Percentiles rank a stretch among this genome's conserved stretches.
These are phyloP conservation scores for Callithrix jacchus DNA, from an alignment of 2,113 vertebrate species.

Conservation along the genomic window DNA sequence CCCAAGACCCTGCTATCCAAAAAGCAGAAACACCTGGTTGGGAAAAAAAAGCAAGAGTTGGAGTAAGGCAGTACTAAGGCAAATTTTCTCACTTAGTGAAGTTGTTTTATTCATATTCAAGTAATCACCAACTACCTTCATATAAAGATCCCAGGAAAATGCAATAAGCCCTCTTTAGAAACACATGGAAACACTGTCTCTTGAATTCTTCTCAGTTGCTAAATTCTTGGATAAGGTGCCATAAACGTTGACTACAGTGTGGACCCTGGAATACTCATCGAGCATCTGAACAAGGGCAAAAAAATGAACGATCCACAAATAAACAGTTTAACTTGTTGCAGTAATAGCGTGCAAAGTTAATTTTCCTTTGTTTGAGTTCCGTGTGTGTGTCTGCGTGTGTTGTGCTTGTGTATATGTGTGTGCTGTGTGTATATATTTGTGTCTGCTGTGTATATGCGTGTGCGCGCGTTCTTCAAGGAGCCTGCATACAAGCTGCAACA, in stretches of 20 bases:
- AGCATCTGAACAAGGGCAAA: neutral
- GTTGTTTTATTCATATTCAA: conserved; percentile 30
- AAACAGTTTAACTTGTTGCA: conserved; percentile 12
- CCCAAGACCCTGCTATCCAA: conserved; percentile 32
- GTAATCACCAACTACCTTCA: conserved; percentile 27
- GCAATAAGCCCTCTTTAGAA: conserved; percentile 6
- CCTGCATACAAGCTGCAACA: neutral
- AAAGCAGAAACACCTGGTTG: conserved; percentile 34
- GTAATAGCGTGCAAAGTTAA: conserved; percentile 36
- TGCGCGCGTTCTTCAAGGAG: neutral
- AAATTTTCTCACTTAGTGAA: conserved; percentile 1
- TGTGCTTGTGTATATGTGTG: neutral
- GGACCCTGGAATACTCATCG: neutral
- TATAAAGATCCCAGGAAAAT: conserved; percentile 21
- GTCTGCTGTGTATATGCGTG: neutral
- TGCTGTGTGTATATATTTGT: too few relatives aligned
- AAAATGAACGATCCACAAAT: neutral
- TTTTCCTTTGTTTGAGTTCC: conserved; percentile 71
- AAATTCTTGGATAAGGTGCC: conserved; percentile 27
- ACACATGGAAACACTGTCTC: conserved; percentile 15
- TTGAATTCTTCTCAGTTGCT: neutral
- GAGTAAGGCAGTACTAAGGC: neutral
- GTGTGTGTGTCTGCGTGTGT: neutral
- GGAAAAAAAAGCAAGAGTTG: neutral
- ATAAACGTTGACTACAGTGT: neutral